Conservation (phyloP, 2,888 invertebrate species). For the Adineta ricciae region DNA sequence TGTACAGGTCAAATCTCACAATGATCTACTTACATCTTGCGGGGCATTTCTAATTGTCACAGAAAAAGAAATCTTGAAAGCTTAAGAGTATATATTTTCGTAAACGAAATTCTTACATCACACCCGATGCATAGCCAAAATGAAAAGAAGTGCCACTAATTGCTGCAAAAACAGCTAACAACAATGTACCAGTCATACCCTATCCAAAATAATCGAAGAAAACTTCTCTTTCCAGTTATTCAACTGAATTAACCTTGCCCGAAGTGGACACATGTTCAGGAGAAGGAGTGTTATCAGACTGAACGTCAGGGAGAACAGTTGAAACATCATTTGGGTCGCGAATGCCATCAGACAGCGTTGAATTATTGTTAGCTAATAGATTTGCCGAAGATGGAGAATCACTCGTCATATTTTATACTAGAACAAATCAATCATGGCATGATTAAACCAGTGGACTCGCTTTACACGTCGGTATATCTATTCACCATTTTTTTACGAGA, state of each 20-base stretch:
- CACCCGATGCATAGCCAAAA: conserved; percentile 84
- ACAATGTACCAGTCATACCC: conserved; percentile 61
- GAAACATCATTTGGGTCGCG: background rate
- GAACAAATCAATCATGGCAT: background rate
- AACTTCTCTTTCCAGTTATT: background rate
- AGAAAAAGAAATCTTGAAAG: background rate
- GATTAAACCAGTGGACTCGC: no score
- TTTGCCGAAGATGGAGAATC: background rate
- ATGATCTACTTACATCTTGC: conserved; percentile 58
- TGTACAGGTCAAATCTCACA: no score
- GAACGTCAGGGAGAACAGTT: background rate
- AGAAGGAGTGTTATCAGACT: background rate
- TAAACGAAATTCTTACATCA: conserved; percentile 65
- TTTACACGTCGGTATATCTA: no score
- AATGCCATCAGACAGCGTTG: background rate
- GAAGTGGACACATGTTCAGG: background rate
- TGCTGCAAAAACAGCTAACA: conserved; percentile 70
- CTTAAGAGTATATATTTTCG: conserved; percentile 57
- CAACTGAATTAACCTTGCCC: background rate
- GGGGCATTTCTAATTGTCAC: conserved; percentile 59
- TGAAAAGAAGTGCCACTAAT: conserved; percentile 79
- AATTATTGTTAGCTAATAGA: background rate
- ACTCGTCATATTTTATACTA: background rate
- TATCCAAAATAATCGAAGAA: conserved; percentile 44
- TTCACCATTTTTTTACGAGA: no score